phyloP scores from a whole-genome alignment of 2,888 invertebrate genomes.

The Lithophane leautieri region DNA sequence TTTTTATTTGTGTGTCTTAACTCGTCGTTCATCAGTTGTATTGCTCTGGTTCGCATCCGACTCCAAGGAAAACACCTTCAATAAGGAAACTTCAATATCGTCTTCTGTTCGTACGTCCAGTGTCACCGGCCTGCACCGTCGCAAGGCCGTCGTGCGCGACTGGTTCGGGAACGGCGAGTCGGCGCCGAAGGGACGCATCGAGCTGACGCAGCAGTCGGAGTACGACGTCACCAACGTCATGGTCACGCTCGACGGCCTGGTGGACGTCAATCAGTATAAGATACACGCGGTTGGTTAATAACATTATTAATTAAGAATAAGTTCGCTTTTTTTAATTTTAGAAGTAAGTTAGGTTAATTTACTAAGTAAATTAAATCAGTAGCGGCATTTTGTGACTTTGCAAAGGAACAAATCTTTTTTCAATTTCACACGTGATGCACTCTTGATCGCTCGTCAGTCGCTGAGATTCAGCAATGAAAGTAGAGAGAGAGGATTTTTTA shows the following conservation, averaged over 20 bases:
- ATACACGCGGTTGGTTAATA: conserved; percentile 93
- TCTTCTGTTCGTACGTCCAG: conserved; percentile 80
- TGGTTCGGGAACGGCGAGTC: conserved; percentile 96
- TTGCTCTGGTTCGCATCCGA: no score
- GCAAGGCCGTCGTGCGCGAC: conserved; percentile 96
- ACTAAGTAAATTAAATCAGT: no score
- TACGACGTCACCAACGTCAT: conserved; percentile 95
- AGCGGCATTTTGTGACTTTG: no score
- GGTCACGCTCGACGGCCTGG: conserved; percentile 93
- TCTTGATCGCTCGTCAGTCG: background rate
- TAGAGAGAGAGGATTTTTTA: background rate
- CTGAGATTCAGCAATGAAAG: no score
- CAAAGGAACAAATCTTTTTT: background rate
- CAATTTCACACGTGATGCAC: background rate
- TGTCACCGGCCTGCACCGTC: conserved; percentile 93
- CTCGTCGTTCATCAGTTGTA: no score
- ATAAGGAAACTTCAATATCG: accelerated
- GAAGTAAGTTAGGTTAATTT: no score
- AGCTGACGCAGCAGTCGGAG: conserved; percentile 96
- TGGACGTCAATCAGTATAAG: conserved; percentile 93
- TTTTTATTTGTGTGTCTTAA: no score
- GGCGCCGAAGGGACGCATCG: conserved; percentile 93
- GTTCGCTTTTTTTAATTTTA: no score
- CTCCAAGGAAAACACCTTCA: no score
- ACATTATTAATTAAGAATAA: no score